Evolutionary conservation across 2,113 vertebrate genomes (phyloP), one percentile per base, ranked within the genome.

Genomic region (Erpornis zantholeuca): DNA sequence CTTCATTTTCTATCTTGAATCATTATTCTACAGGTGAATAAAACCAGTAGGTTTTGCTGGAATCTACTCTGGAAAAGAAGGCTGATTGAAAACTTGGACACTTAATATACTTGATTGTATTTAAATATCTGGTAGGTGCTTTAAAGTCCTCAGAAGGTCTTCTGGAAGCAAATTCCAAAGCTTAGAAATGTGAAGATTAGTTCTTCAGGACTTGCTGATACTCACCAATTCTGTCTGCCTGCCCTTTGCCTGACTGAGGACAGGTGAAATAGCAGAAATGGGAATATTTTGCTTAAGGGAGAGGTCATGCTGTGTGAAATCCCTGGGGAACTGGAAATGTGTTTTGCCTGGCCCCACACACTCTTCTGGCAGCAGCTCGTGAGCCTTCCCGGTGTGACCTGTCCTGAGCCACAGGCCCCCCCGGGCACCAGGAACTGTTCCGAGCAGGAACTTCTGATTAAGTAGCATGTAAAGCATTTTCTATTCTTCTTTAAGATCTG

Each of bases 111-210:
- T 77, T 84, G 68, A 59, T 78, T 80, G 68, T 90, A 65, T 75
- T 90, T 77, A 77, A 88, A 17, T 80, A 50, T 8, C 35, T 73
- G 63, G 52, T 66, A 36, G 75, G 88, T 90, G 87, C 85, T 94
- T 82, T 49, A 71, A 60, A 75, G 68, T 66, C 75, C 66, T 72
- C 23, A 2, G 16, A 38, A 44, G n/a, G 27, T 56, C 76, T 47
- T 90, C 79, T 90, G 75, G 47, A 82, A 94, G 64, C 47, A 60
- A 81, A 60, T 83, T 80, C 71, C 24, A 25, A 83, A 86, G 69
- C 64, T 59, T 81, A 45, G 79, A 18, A 66, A 49, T 17, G 14
- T 4, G 23, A 64, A 36, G 57, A 36, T 47, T 12, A 15, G 15
- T 54, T 73, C 87, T 75, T 91, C 24, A 45, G n/a, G 66, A 79